These are phyloP conservation scores for Dryobota labecula DNA, from an alignment of 2,888 invertebrate species.

Conservation along the genomic window DNA sequence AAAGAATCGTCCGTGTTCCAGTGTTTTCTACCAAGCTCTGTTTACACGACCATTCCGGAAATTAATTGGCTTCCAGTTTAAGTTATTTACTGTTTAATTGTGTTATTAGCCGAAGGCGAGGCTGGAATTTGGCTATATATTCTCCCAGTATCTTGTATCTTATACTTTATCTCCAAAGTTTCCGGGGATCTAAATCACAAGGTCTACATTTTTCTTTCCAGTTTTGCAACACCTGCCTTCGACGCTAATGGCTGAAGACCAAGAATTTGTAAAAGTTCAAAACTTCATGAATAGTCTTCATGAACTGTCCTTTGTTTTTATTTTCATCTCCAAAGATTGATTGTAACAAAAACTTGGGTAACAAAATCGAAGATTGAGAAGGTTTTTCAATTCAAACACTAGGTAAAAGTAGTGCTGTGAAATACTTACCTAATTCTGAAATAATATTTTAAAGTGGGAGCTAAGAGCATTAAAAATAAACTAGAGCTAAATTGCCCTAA, in stretches of 20 bases:
- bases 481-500: constrained; percentile 26
- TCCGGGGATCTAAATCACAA: constrained; percentile 5
- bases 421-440: neutral
- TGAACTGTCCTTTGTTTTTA: constrained; percentile 43
- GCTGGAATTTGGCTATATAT: constrained; percentile 26
- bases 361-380: constrained; percentile 24
- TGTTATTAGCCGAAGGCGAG: constrained; percentile 48
- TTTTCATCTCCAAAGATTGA: constrained; percentile 34
- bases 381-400: constrained; percentile 19
- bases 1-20: constrained; percentile 40
- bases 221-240: constrained; percentile 44
- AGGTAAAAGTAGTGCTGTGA: neutral
- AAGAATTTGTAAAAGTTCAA: constrained; percentile 24
- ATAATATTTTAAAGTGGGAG: constrained; percentile 4
- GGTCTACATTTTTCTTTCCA: neutral
- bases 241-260: constrained; percentile 30
- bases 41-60: constrained; percentile 55
- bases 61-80: constrained; percentile 61
- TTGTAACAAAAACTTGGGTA: constrained; percentile 33
- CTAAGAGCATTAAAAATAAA: constrained; percentile 23
- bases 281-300: constrained; percentile 38
- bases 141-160: constrained; percentile 24
- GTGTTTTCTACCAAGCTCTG: constrained; percentile 42
- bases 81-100: constrained; percentile 61
- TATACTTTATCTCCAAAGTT: constrained; percentile 37